Evolutionary conservation across 1,140 invertebrate genomes (phyloP), one percentile per base, ranked within the genome.

Genomic region (Rhagoletis pomonella): DNA sequence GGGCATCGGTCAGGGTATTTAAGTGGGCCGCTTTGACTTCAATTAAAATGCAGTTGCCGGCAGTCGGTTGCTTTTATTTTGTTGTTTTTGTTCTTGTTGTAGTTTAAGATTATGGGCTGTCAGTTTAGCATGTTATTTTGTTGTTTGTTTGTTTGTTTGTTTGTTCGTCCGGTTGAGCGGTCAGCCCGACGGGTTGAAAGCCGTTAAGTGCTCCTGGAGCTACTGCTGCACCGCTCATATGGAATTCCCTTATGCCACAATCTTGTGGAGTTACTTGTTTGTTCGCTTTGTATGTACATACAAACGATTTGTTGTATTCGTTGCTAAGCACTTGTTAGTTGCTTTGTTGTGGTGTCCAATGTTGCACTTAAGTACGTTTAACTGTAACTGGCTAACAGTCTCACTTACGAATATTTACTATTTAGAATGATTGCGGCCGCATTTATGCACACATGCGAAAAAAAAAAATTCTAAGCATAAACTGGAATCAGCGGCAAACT

Each of bases 21-120:
- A 81, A 81, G 73, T 81, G 73, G 73, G 73, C 73, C 73, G 73
- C 73, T 81, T 81, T 81, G 73, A 81, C 73, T 55, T 81, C 73
- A 81, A 81, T 81, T 81, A 81, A 81, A 81, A 81, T 81, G n/a
- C 73, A 55, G 73, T 81, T 81, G 50, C 55, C 47, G 73, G 73
- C 29, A 29, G 14, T 50, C 42, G 44, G 3, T 77, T 1, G 3
- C 44, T 9, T 10, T 42, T 42, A 59, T 59, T 59, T 77, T 77
- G 39, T 81, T 77, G 10, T 77, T 77, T 77, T 19, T 55, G 39
- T 42, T 81, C 55, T 81, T 81, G 19, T 29, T 29, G 29, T 29
- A 1, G 17, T 55, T 81, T 81, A 81, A 81, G 47, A 81, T 81
- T 81, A 81, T 81, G 73, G 73, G 73, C 73, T 81, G 73, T 81